Evolutionary conservation across 1,140 invertebrate genomes (phyloP).

Genomic region (Leptinotarsa texana): DNA sequence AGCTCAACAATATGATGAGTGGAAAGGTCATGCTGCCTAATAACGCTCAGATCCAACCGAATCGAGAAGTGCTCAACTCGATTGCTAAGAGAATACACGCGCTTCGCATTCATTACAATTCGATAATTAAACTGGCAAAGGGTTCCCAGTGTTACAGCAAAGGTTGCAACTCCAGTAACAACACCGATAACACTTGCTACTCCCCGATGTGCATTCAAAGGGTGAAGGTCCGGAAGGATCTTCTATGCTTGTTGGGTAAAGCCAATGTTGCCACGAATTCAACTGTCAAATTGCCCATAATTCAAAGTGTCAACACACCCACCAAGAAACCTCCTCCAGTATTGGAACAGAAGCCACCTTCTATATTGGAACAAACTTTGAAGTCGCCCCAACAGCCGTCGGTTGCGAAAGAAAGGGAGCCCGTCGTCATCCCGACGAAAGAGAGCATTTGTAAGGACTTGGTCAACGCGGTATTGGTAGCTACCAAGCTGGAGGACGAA

Average conservation of each 20-base stretch:
- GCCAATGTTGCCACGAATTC: slow-evolving; percentile 56
- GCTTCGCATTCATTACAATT: slow-evolving; percentile 67
- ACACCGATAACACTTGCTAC: slow-evolving; percentile 68
- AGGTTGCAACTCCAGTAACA: slow-evolving; percentile 66
- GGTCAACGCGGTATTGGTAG: slow-evolving; percentile 62
- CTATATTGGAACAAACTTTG: slow-evolving; percentile 60
- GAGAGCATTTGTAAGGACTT: slow-evolving; percentile 63
- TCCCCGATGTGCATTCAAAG: slow-evolving; percentile 77
- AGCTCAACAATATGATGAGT: slow-evolving; percentile 55
- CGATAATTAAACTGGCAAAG: slow-evolving; percentile 64
- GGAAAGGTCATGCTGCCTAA: slow-evolving; percentile 50
- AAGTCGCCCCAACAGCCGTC: slow-evolving; percentile 48
- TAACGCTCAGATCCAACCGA: slow-evolving; percentile 37
- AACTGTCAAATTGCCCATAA: slow-evolving; percentile 36
- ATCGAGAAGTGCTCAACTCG: slow-evolving; percentile 59
- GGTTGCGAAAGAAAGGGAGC: slow-evolving; percentile 28
- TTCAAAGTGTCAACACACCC: slow-evolving; percentile 20
- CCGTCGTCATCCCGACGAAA: slow-evolving; percentile 35
- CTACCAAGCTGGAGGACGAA: slow-evolving; percentile 61
- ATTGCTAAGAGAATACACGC: slow-evolving; percentile 68
- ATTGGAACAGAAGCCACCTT: slow-evolving; percentile 29
- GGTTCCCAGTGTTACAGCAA: slow-evolving; percentile 71
- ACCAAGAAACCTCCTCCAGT: slow-evolving; percentile 38
- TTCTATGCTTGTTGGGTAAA: slow-evolving; percentile 68
- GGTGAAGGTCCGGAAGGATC: slow-evolving; percentile 67